Evolutionary conservation across 2,113 vertebrate genomes (phyloP).

Genomic region (Cryptotis parvus): DNA sequence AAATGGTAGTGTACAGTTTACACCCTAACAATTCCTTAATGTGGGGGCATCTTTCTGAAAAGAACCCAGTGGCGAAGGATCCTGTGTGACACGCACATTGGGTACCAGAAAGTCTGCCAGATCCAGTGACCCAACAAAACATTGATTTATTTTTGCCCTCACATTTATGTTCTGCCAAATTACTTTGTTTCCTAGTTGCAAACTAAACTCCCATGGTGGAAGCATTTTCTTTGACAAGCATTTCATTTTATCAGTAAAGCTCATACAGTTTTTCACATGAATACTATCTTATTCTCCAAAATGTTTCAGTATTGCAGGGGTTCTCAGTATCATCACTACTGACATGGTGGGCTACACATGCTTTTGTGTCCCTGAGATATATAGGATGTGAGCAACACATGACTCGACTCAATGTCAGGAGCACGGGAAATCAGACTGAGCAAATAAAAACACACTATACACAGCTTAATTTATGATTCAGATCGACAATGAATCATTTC

Average conservation of each 20-base stretch:
- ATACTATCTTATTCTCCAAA: neutral
- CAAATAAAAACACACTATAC: neutral
- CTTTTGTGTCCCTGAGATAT: neutral
- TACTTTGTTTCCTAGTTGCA: neutral
- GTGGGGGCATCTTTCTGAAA: neutral
- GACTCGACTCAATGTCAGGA: neutral
- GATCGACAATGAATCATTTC: neutral
- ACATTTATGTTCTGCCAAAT: neutral
- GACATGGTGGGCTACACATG: too few species aligned
- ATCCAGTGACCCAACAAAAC: neutral
- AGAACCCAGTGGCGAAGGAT: neutral
- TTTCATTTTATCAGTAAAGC: neutral
- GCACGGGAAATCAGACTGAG: neutral
- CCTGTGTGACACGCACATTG: neutral
- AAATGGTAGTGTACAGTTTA: neutral
- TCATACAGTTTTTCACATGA: neutral
- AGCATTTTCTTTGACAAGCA: neutral
- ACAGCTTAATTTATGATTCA: slow-evolving; percentile 16
- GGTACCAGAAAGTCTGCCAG: neutral
- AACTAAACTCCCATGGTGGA: neutral
- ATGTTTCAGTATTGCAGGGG: neutral
- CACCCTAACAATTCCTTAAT: neutral
- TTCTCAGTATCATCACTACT: neutral
- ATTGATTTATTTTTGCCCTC: neutral
- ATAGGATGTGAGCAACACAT: neutral